Conservation (phyloP, 2,113 vertebrate genomes). For the Toxotes chatareus region DNA sequence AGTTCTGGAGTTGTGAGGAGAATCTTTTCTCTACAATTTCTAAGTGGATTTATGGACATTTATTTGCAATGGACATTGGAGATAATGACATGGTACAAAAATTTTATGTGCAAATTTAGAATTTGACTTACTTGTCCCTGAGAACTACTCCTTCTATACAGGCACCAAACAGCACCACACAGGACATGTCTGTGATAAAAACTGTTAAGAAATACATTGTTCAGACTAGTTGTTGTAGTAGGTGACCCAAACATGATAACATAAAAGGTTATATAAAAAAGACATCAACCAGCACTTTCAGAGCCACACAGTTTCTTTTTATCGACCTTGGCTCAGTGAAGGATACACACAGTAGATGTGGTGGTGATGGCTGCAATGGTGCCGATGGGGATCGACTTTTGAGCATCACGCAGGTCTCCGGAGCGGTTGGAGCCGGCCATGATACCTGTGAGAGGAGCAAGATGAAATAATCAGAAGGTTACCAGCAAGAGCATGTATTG, state of each 20-base stretch:
- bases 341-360: slow-evolving; percentile 98
- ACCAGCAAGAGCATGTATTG: too few relatives aligned
- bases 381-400: slow-evolving; percentile 97
- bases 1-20: too few relatives aligned
- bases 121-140: slow-evolving; percentile 92
- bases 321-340: slow-evolving; percentile 40
- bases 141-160: slow-evolving; percentile 96
- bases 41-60: too few relatives aligned
- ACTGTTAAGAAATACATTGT: slow-evolving; percentile 76
- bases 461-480: neutral
- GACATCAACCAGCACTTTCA: too few relatives aligned
- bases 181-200: slow-evolving; percentile 88
- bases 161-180: slow-evolving; percentile 93
- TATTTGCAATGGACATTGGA: too few relatives aligned
- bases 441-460: slow-evolving; percentile 86
- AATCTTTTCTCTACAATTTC: too few relatives aligned
- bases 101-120: neutral
- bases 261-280: neutral
- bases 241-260: neutral
- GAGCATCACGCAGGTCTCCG: slow-evolving; percentile 94
- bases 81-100: too few relatives aligned
- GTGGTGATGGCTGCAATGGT: slow-evolving; percentile 97
- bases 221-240: neutral
- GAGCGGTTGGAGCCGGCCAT: slow-evolving; percentile 99
- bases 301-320: neutral